Conservation (phyloP, 2,888 invertebrate genomes). For the Drosophila histrio region DNA sequence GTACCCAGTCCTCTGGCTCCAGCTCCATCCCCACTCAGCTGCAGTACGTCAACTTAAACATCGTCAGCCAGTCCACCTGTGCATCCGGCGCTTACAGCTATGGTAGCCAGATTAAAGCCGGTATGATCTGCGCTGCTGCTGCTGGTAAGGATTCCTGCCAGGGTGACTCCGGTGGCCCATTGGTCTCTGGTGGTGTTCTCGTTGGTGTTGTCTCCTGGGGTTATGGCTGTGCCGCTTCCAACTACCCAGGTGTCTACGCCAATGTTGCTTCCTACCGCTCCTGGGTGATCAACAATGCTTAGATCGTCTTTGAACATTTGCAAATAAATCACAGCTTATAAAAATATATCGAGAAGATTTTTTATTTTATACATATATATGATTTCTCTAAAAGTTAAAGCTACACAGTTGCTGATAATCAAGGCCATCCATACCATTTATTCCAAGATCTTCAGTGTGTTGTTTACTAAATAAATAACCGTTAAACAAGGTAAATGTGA, state of each 20-base stretch:
- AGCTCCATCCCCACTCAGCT: slow-evolving; percentile 80
- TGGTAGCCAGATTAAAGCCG: slow-evolving; percentile 37
- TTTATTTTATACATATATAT: too few relatives aligned
- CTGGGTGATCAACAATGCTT: slow-evolving; percentile 47
- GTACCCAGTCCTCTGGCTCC: slow-evolving; percentile 61
- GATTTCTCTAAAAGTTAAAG: too few relatives aligned
- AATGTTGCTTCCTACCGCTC: slow-evolving; percentile 55
- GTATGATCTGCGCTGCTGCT: slow-evolving; percentile 72
- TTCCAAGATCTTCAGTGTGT: too few relatives aligned
- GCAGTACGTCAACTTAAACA: slow-evolving; percentile 84
- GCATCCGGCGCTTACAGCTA: slow-evolving; percentile 81
- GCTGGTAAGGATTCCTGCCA: slow-evolving; percentile 56
- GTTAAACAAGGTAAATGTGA: too few relatives aligned
- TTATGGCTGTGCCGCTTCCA: slow-evolving; percentile 67
- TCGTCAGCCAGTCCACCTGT: slow-evolving; percentile 83
- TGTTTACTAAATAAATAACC: too few relatives aligned
- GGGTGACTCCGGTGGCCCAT: slow-evolving; percentile 82
- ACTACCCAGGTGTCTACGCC: slow-evolving; percentile 75
- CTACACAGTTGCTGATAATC: too few relatives aligned
- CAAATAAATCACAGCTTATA: not conserved
- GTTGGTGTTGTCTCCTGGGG: slow-evolving; percentile 82
- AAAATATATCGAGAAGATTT: not conserved
- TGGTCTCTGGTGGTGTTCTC: slow-evolving; percentile 55
- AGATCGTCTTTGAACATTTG: slow-evolving; percentile 27
- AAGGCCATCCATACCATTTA: too few relatives aligned